Conservation (phyloP, 2,113 vertebrate genomes). For the Hippocampus barbouri region DNA sequence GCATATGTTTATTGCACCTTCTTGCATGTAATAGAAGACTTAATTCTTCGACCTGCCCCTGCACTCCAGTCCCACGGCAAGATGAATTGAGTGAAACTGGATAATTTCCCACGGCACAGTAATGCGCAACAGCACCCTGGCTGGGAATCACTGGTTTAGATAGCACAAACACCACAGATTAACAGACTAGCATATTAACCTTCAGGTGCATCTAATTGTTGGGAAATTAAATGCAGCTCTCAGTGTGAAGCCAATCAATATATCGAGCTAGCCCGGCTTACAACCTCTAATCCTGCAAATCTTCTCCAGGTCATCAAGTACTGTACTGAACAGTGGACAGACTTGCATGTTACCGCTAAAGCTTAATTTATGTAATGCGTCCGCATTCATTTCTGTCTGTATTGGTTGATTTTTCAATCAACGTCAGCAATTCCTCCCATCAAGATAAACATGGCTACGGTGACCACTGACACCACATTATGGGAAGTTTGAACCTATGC, state of each 20-base stretch:
- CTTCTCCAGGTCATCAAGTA: slow-evolving; percentile 65
- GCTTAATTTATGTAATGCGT: slow-evolving; percentile 66
- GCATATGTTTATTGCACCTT: not conserved
- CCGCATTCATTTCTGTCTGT: slow-evolving; percentile 33
- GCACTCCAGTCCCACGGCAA: not conserved
- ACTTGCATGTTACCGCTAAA: slow-evolving; percentile 56
- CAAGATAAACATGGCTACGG: slow-evolving; percentile 38
- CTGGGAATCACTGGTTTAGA: not conserved
- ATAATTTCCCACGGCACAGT: not conserved
- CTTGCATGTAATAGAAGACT: not conserved
- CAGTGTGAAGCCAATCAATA: slow-evolving; percentile 68
- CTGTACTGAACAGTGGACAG: slow-evolving; percentile 69
- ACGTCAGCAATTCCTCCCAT: slow-evolving; percentile 32
- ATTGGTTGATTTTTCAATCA: slow-evolving; percentile 38
- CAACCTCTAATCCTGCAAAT: slow-evolving; percentile 75
- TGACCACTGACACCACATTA: not conserved
- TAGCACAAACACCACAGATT: slow-evolving; percentile 60
- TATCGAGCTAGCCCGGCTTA: slow-evolving; percentile 62
- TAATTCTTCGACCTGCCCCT: not conserved
- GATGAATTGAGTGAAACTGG: not conserved
- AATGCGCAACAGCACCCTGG: not conserved
- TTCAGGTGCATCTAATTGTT: slow-evolving; percentile 70
- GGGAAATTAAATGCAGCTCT: slow-evolving; percentile 76
- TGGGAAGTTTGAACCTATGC: slow-evolving; percentile 8
- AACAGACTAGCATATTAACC: slow-evolving; percentile 70